Base-by-base conservation (phyloP, 1,140 invertebrate species). In the Steinernema khuongi region DNA sequence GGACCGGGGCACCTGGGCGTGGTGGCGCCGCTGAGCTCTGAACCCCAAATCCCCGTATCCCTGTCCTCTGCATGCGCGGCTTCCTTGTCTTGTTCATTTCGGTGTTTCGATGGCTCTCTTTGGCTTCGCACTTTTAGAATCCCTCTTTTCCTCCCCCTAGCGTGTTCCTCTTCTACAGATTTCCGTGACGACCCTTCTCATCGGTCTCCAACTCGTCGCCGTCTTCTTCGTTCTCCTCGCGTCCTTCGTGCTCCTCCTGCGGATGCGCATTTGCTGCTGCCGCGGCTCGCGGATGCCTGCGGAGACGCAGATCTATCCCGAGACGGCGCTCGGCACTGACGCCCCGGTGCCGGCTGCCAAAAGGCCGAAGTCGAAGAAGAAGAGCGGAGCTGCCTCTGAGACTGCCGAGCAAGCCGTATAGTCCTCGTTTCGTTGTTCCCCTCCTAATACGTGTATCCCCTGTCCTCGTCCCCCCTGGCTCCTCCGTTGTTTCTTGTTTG, bases 151-250 rank as follows among this genome's bases (percentile, higher is more conserved):
- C 32, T 19, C 11, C 26, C 26, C 30, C 18, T 31, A 68, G 30
- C 71, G 68, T 75, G 29, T 29, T 74, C 70, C 70, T 74, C 43
- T 26, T 69, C 72, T 74, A 41, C 72, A 74, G 72, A 74, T 74
- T 70, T 74, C 72, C 26, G 60, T 76, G 66, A 71, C 74, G 31
- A 50, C 66, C 7, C 28, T 74, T 28, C 74, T 76, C 66, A 67
- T 76, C 31, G 68, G 67, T n/a, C 26, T 68, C 18, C 74, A 76
- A 67, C 18, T 74, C 50, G 22, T 74, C 43, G 71, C 73, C 30
- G 32, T 76, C 14, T 26, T 73, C 30, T 19, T 76, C 32, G 71
- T 74, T 7, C 60, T 76, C 17, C 33, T 26, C 11, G 72, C 68
- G 11, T 11, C 50, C 14, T 60, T 14, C 50, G 50, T 60, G 11